Conservation (phyloP, 2,888 invertebrate genomes). For the Apamea anceps region DNA sequence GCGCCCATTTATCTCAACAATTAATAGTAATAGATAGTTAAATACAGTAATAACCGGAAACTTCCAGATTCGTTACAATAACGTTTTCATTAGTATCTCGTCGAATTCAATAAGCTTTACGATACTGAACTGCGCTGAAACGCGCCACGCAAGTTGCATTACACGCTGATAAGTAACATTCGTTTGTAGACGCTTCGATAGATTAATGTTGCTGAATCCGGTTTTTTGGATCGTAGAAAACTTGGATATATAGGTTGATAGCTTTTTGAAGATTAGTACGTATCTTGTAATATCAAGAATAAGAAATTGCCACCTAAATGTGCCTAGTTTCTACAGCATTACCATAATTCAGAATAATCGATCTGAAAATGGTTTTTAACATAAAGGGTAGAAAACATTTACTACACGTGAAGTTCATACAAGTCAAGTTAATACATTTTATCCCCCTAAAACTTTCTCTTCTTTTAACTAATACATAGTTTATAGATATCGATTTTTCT, state of each 20-base stretch:
- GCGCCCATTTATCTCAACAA: slow-evolving; percentile 65
- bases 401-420: neutral
- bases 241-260: slow-evolving; percentile 2
- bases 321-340: slow-evolving; percentile 10
- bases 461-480: slow-evolving; percentile 7
- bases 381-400: neutral
- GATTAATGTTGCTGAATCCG: slow-evolving; percentile 60
- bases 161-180: slow-evolving; percentile 63
- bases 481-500: slow-evolving; percentile 2
- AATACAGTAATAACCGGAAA: slow-evolving; percentile 74
- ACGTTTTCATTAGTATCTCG: slow-evolving; percentile 76
- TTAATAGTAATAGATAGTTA: slow-evolving; percentile 65
- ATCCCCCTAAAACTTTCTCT: neutral
- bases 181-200: slow-evolving; percentile 67
- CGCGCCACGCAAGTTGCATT: slow-evolving; percentile 61
- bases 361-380: neutral
- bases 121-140: slow-evolving; percentile 54
- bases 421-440: slow-evolving; percentile 7
- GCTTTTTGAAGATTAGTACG: slow-evolving; percentile 2
- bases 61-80: slow-evolving; percentile 81
- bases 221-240: slow-evolving; percentile 59
- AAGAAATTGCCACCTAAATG: neutral
- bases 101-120: slow-evolving; percentile 74
- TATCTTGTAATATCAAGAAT: slow-evolving; percentile 7
- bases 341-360: neutral